Percentiles rank a stretch among this genome's conserved stretches.
Conservation (phyloP, 2,113 vertebrate genomes). For the Campylorhamphus procurvoides region DNA sequence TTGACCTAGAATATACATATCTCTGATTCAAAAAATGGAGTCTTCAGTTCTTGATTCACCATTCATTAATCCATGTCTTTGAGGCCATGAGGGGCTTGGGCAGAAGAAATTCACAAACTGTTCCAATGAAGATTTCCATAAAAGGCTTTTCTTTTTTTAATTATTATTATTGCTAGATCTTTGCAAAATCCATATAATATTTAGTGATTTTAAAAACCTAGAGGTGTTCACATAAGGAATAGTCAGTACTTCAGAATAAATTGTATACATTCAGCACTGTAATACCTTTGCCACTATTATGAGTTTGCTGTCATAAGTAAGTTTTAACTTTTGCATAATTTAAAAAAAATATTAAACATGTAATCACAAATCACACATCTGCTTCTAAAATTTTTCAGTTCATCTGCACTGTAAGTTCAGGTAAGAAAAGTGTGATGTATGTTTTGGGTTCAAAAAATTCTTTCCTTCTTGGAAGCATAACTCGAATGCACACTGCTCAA, state of each 20-base stretch:
- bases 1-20: not conserved
- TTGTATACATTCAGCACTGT: not conserved
- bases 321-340: not conserved
- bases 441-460: not conserved
- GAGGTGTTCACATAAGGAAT: not conserved
- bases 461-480: not conserved
- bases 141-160: not conserved
- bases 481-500: not conserved
- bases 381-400: not conserved
- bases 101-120: not conserved
- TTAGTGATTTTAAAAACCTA: not conserved
- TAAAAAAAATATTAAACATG: not conserved
- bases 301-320: not conserved
- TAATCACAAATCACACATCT: not conserved
- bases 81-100: not conserved
- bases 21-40: not conserved
- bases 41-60: not conserved
- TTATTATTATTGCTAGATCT: not conserved
- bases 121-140: not conserved
- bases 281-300: not conserved
- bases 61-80: not conserved
- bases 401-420: not conserved
- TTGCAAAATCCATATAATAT: not conserved
- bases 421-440: not conserved
- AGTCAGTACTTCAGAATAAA: not conserved